Conservation (phyloP, 23 tunicate genomes). For the Botrylloides violaceus region DNA sequence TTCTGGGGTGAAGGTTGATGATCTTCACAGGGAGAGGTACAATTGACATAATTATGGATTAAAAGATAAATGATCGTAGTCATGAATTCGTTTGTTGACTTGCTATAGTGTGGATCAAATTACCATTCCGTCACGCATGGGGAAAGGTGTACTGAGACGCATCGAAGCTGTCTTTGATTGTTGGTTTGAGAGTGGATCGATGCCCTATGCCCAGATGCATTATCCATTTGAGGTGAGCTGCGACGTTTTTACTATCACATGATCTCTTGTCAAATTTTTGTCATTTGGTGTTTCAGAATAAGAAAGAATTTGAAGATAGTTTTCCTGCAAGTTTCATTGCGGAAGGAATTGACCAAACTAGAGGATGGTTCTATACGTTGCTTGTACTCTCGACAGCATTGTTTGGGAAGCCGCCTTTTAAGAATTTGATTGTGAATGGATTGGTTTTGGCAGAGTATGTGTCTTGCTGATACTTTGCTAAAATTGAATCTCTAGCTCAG, state of each 20-base stretch:
- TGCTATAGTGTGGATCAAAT: constrained; percentile 71
- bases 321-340: constrained; percentile 99
- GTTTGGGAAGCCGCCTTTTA: constrained; percentile 90
- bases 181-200: constrained; percentile 99
- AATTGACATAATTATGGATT: neutral
- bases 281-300: constrained; percentile 72
- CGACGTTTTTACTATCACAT: neutral
- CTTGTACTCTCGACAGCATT: constrained; percentile 86
- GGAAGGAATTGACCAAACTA: constrained; percentile 97
- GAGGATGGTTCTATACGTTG: constrained; percentile 99
- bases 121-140: constrained; percentile 86
- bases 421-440: constrained; percentile 96
- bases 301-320: constrained; percentile 88
- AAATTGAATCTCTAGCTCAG: too few relatives aligned
- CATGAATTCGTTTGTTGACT: neutral
- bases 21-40: constrained; percentile 92
- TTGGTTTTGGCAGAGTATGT: constrained; percentile 80
- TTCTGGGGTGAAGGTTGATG: constrained; percentile 74
- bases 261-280: neutral
- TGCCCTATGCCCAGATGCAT: constrained; percentile 99
- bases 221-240: constrained; percentile 89
- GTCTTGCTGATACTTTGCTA: neutral
- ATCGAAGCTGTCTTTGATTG: constrained; percentile 96
- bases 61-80: neutral
- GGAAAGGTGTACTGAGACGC: constrained; percentile 72